phyloP scores from a whole-genome alignment of 2,888 invertebrate genomes.

The Eurytoma adleriae region DNA sequence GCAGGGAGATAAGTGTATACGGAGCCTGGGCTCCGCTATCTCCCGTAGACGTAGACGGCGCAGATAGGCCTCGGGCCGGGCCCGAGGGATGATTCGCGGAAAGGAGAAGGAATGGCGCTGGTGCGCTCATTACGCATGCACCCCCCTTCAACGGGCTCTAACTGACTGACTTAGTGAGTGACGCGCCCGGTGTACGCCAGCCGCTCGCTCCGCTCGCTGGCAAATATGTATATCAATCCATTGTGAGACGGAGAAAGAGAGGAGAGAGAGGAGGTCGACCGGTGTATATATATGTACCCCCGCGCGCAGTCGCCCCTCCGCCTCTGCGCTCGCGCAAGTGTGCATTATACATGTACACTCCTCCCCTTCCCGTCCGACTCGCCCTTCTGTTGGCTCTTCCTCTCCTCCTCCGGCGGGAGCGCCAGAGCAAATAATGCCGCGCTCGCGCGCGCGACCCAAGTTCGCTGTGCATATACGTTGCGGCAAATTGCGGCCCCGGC shows the following conservation, averaged over 20 bases:
- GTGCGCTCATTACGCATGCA: conserved; percentile 71
- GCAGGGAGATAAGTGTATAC: conserved; percentile 31
- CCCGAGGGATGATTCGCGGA: conserved; percentile 64
- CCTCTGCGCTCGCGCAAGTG: background rate
- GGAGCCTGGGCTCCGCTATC: conserved; percentile 11
- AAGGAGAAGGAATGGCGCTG: conserved; percentile 63
- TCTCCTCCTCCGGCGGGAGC: background rate
- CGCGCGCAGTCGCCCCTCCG: background rate
- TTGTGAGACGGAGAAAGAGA: conserved; percentile 42
- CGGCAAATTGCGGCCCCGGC: too few relatives aligned
- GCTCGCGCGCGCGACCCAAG: too few relatives aligned
- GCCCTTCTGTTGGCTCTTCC: conserved; percentile 8
- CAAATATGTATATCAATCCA: conserved; percentile 60
- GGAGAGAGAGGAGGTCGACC: background rate
- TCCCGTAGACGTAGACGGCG: background rate
- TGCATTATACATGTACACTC: conserved; percentile 22
- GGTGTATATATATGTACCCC: background rate
- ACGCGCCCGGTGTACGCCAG: conserved; percentile 60
- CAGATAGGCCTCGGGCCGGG: conserved; percentile 23
- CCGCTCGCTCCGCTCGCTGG: conserved; percentile 54
- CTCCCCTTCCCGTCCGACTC: conserved; percentile 40
- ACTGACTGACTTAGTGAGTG: conserved; percentile 70
- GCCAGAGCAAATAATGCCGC: too few relatives aligned
- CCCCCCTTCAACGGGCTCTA: conserved; percentile 62
- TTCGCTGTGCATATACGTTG: background rate